Conservation (phyloP, 2,797 vertebrate species). For the Fratercula arctica region DNA sequence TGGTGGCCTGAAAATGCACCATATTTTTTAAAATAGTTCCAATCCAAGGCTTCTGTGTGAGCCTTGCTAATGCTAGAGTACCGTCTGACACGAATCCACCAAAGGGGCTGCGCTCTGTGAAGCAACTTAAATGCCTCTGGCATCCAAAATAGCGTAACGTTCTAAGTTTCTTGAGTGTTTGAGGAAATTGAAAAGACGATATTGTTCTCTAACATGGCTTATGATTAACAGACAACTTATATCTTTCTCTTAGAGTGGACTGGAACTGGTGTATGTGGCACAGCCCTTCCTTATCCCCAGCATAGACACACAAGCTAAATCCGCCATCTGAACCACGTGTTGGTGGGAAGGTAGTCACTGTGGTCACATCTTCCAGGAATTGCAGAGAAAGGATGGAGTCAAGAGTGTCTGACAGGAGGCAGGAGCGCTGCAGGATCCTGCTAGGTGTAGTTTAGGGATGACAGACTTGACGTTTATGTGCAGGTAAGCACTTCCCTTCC, state of each 20-base stretch:
- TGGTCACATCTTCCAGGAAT: neutral
- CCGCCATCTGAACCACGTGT: accelerated
- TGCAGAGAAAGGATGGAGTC: neutral
- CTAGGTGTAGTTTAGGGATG: neutral
- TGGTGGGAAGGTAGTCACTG: neutral
- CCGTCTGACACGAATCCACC: neutral
- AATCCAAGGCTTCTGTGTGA: neutral
- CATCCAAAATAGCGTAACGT: accelerated
- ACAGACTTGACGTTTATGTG: neutral
- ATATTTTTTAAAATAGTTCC: neutral
- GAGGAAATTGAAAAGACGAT: neutral
- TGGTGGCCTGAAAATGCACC: neutral
- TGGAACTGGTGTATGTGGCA: neutral
- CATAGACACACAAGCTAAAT: neutral
- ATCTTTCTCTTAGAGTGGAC: neutral
- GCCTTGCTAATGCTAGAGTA: neutral
- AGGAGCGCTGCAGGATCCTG: neutral
- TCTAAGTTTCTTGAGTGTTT: neutral
- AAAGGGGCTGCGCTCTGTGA: neutral
- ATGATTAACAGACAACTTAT: neutral
- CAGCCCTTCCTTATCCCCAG: neutral
- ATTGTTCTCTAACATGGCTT: neutral
- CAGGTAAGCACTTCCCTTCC: neutral
- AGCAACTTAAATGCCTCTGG: neutral
- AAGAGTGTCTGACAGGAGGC: neutral